Conservation (phyloP, 2,797 vertebrate genomes). For the Sebastes vulpes region DNA sequence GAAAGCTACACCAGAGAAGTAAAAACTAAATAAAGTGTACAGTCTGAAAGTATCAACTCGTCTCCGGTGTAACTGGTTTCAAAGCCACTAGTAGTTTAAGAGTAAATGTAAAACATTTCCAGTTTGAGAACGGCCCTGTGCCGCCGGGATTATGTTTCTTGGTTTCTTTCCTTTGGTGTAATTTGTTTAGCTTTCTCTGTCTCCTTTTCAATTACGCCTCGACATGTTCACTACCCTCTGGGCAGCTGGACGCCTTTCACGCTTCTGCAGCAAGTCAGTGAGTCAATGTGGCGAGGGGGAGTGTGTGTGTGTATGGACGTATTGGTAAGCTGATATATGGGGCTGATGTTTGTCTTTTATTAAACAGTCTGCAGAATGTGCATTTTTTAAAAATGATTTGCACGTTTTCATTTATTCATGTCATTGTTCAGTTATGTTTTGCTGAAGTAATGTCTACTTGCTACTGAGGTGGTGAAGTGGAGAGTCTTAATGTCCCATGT, state of each 20-base stretch:
- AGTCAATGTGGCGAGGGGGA: constrained; percentile 5
- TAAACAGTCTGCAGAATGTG: neutral
- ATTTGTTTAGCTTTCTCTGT: constrained; percentile 77
- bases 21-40: neutral
- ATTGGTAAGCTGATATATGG: neutral
- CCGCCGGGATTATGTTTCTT: constrained; percentile 54
- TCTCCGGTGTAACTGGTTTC: constrained; percentile 34
- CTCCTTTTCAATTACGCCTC: constrained; percentile 70
- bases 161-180: constrained; percentile 63
- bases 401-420: neutral
- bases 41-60: neutral
- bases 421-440: neutral
- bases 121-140: constrained; percentile 47
- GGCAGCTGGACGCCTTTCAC: constrained; percentile 57
- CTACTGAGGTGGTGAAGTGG: neutral
- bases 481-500: neutral
- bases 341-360: neutral
- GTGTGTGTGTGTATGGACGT: neutral
- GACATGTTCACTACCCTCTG: constrained; percentile 60
- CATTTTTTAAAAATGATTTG: neutral
- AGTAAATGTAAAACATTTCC: constrained; percentile 62
- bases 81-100: constrained; percentile 46
- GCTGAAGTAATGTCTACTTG: neutral
- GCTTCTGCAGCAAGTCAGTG: constrained; percentile 45
- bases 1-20: neutral